Base-by-base conservation (phyloP, 1,140 invertebrate genomes). In the Portunus trituberculatus region DNA sequence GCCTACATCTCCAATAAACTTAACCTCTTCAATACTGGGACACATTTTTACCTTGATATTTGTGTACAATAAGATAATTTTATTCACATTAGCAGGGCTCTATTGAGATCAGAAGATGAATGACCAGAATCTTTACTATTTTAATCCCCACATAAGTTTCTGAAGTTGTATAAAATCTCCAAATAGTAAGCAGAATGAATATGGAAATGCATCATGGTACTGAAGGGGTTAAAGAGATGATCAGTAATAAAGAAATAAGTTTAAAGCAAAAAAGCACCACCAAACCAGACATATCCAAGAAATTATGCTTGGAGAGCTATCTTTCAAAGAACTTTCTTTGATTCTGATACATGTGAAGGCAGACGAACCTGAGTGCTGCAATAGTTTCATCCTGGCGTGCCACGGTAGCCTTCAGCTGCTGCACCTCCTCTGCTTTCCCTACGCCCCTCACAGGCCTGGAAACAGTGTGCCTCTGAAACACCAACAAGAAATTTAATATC, bases 311-410 rank as follows among this genome's bases (percentile, higher is more conserved):
- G 83, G 31, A 84, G 14, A 32, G 7, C n/a, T 84, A 25, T 12
- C n/a, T 6, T 10, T 6, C 10, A 29, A 84, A 29, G 83, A 28
- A 29, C 10, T 84, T 12, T 29, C 83, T 12, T 29, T 25, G 28
- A 84, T 84, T 84, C 83, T 6, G 52, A 59, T 4, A 20, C 12
- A 84, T 32, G 31, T 16, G 31, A 32, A 32, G 39, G 14, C 8
- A 29, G n/a, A 32, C 8, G 12, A 20, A 92, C 93, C 93, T 89
- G 39, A 94, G 93, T 6, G 93, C 86, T 67, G 93, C 25, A 29
- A 94, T 94, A 48, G 93, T 90, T 16, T 39, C 32, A 88, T 94
- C 93, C 39, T 94, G 93, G 14, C n/a, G 46, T 25, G 87, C 25
- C 20, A 94, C 52, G n/a, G 86, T 90, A 8, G 86, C 20, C n/a